Evolutionary conservation across 2,888 invertebrate genomes (phyloP), one percentile per base, ranked within the genome.

Genomic region (Ectropis crepuscularia): DNA sequence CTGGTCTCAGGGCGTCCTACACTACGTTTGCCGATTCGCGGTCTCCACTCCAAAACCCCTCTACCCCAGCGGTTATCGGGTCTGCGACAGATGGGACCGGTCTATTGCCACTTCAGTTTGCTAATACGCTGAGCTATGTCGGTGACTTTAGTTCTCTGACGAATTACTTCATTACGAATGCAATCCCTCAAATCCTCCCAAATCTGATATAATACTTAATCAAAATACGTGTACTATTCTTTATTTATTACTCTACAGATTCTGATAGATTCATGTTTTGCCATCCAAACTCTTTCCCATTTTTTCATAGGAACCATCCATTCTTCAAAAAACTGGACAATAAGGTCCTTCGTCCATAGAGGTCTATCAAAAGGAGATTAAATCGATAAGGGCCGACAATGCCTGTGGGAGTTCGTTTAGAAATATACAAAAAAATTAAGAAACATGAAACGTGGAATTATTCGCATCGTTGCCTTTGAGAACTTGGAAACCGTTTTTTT

Each of bases 351-450:
- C 82, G 90, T 90, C 89, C 86, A 87, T 89, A 79, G 78, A 88
- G 88, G 90, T 92, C 88, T 91, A 92, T 92, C 90, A 91, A 90
- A 90, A 85, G 83, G 81, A 92, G 92, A 92, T 92, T 90, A 90
- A 81, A 88, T 86, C 88, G 90, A 89, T 90, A 89, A 81, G 82
- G 78, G 66, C 82, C 82, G 82, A 89, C 91, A 89, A 90, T 83
- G 77, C 81, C 82, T 79, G 89, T 85, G 87, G 91, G 88, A 89
- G 89, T 87, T 86, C 49, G 37, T 48, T n/a, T 75, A 81, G 82
- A 85, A 84, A 88, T 71, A 72, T 79, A 83, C 82, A 86, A 86
- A 86, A n/a, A 89, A 87, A 82, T 80, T 81, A 80, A 84, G 91
- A 88, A 92, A 92, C 89, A 88, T 85, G 91, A 92, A 91, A 89